A percentile compares a stretch with the other conserved stretches of the same genome.
Conservation (phyloP, 2,888 invertebrate genomes). For the Drosophila pegasa region DNA sequence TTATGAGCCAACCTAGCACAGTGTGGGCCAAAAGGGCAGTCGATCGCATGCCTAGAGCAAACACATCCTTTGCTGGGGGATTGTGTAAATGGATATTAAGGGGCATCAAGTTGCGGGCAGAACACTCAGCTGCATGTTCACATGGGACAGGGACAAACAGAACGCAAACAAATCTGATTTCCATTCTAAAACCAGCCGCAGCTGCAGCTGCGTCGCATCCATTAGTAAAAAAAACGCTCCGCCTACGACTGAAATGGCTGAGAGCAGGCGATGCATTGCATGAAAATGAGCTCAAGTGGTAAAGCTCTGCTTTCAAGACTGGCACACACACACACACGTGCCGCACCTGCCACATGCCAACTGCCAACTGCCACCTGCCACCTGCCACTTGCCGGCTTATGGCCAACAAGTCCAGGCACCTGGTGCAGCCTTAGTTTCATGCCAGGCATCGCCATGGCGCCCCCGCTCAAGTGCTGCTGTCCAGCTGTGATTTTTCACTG, state of each 20-base stretch:
- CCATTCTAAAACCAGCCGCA: constrained; percentile 25
- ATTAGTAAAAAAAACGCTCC: constrained; percentile 19
- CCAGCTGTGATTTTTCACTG: constrained; percentile 54
- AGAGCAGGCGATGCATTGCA: constrained; percentile 48
- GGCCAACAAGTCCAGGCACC: constrained; percentile 10
- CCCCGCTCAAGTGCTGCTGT: constrained; percentile 31
- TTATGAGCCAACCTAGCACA: too few species aligned
- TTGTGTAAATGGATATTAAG: constrained; percentile 3
- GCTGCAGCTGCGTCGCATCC: constrained; percentile 30
- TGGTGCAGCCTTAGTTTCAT: background rate
- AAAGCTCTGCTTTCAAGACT: constrained; percentile 13
- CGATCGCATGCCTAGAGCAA: background rate
- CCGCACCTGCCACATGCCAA: constrained; percentile 23
- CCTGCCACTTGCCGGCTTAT: constrained; percentile 16
- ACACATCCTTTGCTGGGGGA: background rate
- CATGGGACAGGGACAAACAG: background rate
- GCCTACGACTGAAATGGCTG: constrained; percentile 38
- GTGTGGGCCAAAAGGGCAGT: background rate
- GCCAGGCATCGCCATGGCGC: background rate
- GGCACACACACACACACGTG: constrained; percentile 10
- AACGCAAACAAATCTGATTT: constrained; percentile 41
- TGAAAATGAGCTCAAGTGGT: constrained; percentile 53
- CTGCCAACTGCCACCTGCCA: background rate
- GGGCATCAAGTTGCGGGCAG: constrained; percentile 3
- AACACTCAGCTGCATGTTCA: background rate